Base-by-base conservation (phyloP, 2,113 vertebrate genomes). In the Lota lota region DNA sequence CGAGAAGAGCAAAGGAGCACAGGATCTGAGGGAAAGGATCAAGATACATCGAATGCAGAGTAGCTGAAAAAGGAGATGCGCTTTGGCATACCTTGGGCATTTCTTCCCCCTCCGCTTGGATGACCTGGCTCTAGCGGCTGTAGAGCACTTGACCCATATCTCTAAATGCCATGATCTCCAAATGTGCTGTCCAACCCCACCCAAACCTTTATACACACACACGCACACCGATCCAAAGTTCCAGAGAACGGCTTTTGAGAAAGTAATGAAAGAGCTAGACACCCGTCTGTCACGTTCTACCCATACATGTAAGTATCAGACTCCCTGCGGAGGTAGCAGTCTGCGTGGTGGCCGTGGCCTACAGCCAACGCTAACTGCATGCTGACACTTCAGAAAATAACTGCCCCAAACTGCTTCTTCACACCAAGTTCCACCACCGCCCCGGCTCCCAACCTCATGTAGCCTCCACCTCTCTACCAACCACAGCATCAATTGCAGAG, bases 51-150 rank as follows among this genome's bases (percentile, higher is more conserved):
- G 89, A 91, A 69, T 91, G 91, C 92, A 91, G 86, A 86, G 82
- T 90, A 74, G 89, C 72, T 89, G 91, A 91, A 93, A 93, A 87
- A 83, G 82, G 91, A 92, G 88, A 89, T 77, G 89, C 83, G 82
- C 79, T 79, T 67, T 78, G 78, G 90, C 89, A 90, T 93, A 84
- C 88, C 86, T 83, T 61, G 76, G 76, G 85, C 85, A 90, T 90
- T 82, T 85, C 75, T 86, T 70, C 74, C 77, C 66, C 59, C 71
- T 82, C 82, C 80, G 79, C 79, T 85, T 83, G 78, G 79, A 78
- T 69, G 64, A 62, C 73, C 67, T 66, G 73, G 76, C 61, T 57
- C 24, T 33, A 69, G 67, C 79, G 74, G 61, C 68, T 67, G 21
- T 68, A 65, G 79, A 68, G 77, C 61, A 69, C 75, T 74, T 84